These are phyloP conservation scores for Cynodonichthys magdalenae DNA, from an alignment of 2,797 vertebrate species.

Conservation along the genomic window DNA sequence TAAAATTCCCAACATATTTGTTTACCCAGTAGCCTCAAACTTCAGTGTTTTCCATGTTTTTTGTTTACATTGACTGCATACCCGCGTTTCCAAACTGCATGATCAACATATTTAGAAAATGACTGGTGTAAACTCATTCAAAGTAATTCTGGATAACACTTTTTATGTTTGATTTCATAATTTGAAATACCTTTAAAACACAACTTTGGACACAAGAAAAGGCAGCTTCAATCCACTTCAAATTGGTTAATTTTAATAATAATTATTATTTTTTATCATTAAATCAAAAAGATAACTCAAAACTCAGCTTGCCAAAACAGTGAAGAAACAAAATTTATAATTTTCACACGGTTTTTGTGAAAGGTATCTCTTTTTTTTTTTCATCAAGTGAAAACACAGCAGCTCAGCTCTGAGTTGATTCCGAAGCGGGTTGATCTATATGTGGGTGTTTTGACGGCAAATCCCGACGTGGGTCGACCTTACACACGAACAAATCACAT, in stretches of 20 bases:
- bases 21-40: no score
- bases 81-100: no score
- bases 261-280: no score
- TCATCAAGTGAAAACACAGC: constrained; percentile 26
- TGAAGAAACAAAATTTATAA: neutral
- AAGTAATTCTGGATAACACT: no score
- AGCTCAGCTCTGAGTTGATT: constrained; percentile 24
- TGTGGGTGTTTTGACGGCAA: constrained; percentile 47
- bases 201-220: constrained; percentile 21
- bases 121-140: no score
- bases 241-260: neutral
- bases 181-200: constrained; percentile 16
- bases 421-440: constrained; percentile 18
- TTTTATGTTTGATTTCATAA: no score
- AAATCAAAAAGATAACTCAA: no score
- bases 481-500: constrained; percentile 16
- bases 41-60: no score
- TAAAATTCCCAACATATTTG: no score
- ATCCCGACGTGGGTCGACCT: constrained; percentile 26
- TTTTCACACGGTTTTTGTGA: constrained; percentile 5
- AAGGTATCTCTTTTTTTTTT: constrained; percentile 21
- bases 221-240: constrained; percentile 4
- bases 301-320: no score
- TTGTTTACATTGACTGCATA: no score
- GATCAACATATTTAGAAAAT: no score